phyloP scores from a whole-genome alignment of 64 coral and sea anemone genomes.

The Montipora foliosa region DNA sequence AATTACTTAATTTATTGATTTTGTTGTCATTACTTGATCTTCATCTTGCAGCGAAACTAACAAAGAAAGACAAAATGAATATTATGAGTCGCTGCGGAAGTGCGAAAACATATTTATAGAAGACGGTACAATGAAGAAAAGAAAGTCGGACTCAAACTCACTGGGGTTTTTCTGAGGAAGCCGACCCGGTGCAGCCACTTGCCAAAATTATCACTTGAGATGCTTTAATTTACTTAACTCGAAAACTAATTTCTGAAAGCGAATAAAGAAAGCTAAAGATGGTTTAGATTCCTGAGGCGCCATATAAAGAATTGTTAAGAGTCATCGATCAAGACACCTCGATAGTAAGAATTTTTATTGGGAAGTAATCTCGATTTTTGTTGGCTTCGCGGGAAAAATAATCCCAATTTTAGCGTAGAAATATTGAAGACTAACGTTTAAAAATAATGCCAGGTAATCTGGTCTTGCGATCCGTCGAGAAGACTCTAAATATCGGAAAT shows the following conservation, averaged over 20 bases:
- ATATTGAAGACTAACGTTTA: background rate
- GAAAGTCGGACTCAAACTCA: constrained; percentile 6
- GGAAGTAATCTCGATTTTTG: constrained; percentile 6
- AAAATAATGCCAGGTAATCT: background rate
- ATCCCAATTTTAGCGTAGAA: background rate
- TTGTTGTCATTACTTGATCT: constrained; percentile 15
- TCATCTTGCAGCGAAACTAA: constrained; percentile 28
- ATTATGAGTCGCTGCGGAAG: background rate
- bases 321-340: background rate
- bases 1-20: constrained; percentile 48
- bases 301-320: constrained; percentile 10
- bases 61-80: constrained; percentile 33
- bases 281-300: constrained; percentile 9
- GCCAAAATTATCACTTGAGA: constrained; percentile 8
- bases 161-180: background rate
- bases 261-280: constrained; percentile 21
- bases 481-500: background rate
- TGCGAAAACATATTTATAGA: background rate
- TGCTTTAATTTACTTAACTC: constrained; percentile 43
- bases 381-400: background rate
- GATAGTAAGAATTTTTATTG: background rate
- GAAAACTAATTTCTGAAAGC: constrained; percentile 22
- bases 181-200: background rate
- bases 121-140: background rate
- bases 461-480: background rate